Conservation (phyloP, 2,113 vertebrate genomes). For the Tupaia chinensis region DNA sequence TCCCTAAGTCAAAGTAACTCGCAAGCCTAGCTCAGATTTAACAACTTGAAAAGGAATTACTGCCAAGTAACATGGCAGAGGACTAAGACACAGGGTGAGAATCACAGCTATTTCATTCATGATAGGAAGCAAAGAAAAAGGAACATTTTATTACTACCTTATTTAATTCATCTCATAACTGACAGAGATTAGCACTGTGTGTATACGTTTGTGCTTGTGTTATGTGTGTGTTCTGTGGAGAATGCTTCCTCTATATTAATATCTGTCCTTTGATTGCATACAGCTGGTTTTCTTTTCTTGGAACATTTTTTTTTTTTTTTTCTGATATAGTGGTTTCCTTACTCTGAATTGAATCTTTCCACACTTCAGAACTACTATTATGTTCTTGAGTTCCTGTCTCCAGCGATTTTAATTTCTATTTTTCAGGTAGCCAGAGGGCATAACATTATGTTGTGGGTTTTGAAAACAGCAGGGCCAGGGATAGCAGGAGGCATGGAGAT, state of each 20-base stretch:
- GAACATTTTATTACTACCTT: background rate
- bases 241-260: background rate
- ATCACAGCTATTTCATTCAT: background rate
- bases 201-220: background rate
- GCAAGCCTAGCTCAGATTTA: background rate
- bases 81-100: background rate
- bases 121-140: constrained; percentile 1
- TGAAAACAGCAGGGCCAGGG: background rate
- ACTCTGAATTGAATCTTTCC: background rate
- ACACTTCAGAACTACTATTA: background rate
- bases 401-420: constrained; percentile 23
- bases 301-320: constrained; percentile 27
- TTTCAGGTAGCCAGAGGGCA: constrained; percentile 1
- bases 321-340: background rate
- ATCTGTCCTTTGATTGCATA: background rate
- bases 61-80: background rate
- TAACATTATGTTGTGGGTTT: background rate
- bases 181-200: background rate
- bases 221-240: background rate
- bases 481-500: too few species aligned
- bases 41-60: background rate
- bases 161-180: background rate
- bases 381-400: background rate
- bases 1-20: background rate
- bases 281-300: background rate